Evolutionary conservation across 2,888 invertebrate species (phyloP).

Genomic region (Leptinotarsa tumamoca): DNA sequence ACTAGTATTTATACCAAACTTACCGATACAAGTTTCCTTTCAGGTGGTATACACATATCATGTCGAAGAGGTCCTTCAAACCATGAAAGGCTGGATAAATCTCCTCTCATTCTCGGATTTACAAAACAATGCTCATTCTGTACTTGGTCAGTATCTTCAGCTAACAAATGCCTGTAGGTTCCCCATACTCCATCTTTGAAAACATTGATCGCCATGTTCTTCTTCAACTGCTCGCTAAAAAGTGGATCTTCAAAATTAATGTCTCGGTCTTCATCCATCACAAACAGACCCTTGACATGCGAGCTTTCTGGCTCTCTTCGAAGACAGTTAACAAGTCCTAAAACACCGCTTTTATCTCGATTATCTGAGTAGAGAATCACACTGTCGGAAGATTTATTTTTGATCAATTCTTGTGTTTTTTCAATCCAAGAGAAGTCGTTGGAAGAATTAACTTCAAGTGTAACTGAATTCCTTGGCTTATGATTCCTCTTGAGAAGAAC

Average conservation of each 20-base stretch:
- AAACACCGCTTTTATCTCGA: slow-evolving; percentile 79
- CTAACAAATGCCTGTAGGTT: slow-evolving; percentile 85
- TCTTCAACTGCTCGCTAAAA: slow-evolving; percentile 75
- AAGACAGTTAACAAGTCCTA: slow-evolving; percentile 82
- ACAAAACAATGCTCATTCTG: slow-evolving; percentile 78
- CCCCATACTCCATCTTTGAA: slow-evolving; percentile 71
- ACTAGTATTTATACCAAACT: neutral
- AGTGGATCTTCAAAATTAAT: slow-evolving; percentile 71
- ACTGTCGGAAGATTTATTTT: slow-evolving; percentile 64
- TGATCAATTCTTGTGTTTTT: slow-evolving; percentile 61
- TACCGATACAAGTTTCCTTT: slow-evolving; percentile 44
- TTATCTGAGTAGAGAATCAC: slow-evolving; percentile 75
- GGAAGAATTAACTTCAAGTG: slow-evolving; percentile 63
- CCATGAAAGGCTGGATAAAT: slow-evolving; percentile 88
- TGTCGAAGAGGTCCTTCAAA: slow-evolving; percentile 74
- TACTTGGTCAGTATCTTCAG: slow-evolving; percentile 69
- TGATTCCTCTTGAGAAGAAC: slow-evolving; percentile 68
- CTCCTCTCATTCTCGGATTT: slow-evolving; percentile 83
- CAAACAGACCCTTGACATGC: slow-evolving; percentile 67
- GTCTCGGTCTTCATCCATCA: slow-evolving; percentile 72
- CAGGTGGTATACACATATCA: slow-evolving; percentile 43
- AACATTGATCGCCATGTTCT: slow-evolving; percentile 86
- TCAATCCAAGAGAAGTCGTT: slow-evolving; percentile 67
- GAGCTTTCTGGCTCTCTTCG: slow-evolving; percentile 71
- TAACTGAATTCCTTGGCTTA: slow-evolving; percentile 60